Evolutionary conservation across 2,113 vertebrate genomes (phyloP).

Genomic region (Chinchilla lanigera): DNA sequence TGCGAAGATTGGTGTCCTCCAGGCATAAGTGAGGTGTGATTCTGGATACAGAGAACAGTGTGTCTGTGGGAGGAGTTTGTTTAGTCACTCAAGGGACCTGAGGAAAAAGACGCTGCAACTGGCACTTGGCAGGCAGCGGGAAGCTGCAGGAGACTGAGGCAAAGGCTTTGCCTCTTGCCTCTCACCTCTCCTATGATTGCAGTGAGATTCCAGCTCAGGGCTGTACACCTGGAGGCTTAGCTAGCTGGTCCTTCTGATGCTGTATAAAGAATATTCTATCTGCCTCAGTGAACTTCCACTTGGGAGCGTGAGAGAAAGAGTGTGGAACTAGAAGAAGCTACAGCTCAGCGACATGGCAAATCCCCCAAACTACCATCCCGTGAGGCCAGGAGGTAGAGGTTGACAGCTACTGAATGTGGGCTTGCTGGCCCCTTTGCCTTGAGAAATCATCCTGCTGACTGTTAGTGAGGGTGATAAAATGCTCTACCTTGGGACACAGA

Average conservation of each 20-base stretch:
- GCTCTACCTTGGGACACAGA: slow-evolving; percentile 44
- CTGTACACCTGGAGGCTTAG: neutral
- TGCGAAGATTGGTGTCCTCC: neutral
- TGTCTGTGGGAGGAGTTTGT: neutral
- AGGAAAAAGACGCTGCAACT: neutral
- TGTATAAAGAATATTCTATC: neutral
- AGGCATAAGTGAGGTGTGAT: neutral
- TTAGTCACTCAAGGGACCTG: neutral
- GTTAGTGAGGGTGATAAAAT: slow-evolving; percentile 19
- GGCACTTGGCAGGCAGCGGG: neutral
- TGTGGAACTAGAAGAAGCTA: neutral
- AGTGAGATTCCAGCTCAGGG: neutral
- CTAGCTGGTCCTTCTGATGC: neutral
- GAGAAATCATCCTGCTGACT: neutral
- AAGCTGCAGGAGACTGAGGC: neutral
- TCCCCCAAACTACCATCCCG: neutral
- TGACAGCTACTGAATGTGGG: neutral
- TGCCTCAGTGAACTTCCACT: neutral
- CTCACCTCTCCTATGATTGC: neutral
- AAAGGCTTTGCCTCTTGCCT: too few relatives aligned
- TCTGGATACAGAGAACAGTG: neutral
- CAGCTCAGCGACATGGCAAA: neutral
- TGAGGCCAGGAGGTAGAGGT: neutral
- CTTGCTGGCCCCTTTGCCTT: neutral
- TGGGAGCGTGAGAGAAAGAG: neutral